A percentile compares a stretch with the other conserved stretches of the same genome.
Evolutionary conservation across 2,888 invertebrate genomes (phyloP).

Genomic region (Trachelus troglodyta): DNA sequence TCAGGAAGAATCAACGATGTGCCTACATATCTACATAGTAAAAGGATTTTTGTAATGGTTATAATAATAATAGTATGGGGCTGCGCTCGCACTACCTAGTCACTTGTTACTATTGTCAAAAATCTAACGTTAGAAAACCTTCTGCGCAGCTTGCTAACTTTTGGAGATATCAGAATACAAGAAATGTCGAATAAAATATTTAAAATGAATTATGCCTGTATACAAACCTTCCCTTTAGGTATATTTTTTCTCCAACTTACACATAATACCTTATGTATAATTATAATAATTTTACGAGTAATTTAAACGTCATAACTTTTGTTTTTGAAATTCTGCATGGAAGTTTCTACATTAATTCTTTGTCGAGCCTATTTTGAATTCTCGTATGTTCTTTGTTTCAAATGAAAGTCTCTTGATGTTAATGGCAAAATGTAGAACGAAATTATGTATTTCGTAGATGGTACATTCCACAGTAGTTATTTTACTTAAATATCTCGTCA

Average conservation of each 20-base stretch:
- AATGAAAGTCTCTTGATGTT: not conserved
- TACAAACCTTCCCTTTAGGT: not conserved
- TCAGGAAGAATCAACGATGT: slow-evolving; percentile 48
- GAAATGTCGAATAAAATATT: slow-evolving; percentile 27
- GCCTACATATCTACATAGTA: slow-evolving; percentile 53
- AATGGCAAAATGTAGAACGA: not conserved
- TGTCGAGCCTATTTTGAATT: not conserved
- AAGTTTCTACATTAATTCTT: not conserved
- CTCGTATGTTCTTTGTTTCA: not conserved
- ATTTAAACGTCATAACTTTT: not conserved
- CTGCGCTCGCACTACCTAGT: slow-evolving; percentile 62
- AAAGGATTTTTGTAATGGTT: slow-evolving; percentile 25
- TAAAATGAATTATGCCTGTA: slow-evolving; percentile 9
- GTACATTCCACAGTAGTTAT: not conserved
- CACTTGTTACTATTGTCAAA: slow-evolving; percentile 58
- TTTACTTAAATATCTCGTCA: not conserved
- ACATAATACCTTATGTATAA: not conserved
- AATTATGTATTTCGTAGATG: not conserved
- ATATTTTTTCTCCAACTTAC: not conserved
- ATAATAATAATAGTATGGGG: slow-evolving; percentile 49
- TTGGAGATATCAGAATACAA: slow-evolving; percentile 32
- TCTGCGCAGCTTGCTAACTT: slow-evolving; percentile 52
- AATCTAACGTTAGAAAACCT: slow-evolving; percentile 48
- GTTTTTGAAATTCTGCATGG: not conserved
- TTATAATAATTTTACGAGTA: not conserved